phyloP scores from a whole-genome alignment of 2,888 invertebrate genomes.

The Mellilla xanthometata region DNA sequence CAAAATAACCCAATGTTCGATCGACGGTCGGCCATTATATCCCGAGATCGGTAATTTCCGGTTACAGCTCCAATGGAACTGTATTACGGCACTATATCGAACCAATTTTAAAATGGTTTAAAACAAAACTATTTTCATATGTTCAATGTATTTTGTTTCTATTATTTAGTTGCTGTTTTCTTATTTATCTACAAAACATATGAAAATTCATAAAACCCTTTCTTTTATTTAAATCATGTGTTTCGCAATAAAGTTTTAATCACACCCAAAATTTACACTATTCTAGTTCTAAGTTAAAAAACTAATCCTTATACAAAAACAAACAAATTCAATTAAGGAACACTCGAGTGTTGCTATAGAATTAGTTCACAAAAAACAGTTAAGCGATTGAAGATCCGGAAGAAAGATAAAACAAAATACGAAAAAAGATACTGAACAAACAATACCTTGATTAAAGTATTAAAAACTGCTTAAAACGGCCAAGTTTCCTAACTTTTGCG shows the following conservation, averaged over 20 bases:
- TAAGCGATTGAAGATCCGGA: conserved; percentile 13
- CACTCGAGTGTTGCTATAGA: too few species aligned
- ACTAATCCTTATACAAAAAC: too few species aligned
- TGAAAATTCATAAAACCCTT: too few species aligned
- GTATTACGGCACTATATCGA: conserved; percentile 5
- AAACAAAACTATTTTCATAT: conserved; percentile 6
- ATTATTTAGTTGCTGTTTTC: background rate
- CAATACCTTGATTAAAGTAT: conserved; percentile 20
- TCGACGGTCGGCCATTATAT: conserved; percentile 10
- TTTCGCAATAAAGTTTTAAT: too few species aligned
- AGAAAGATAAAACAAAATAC: conserved; percentile 19
- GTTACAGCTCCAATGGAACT: conserved; percentile 6
- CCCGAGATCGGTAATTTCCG: conserved; percentile 18
- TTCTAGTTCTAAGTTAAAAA: too few species aligned
- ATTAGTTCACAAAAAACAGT: too few species aligned
- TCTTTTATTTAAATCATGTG: too few species aligned
- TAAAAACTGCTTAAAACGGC: conserved; percentile 1
- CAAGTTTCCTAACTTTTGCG: conserved; percentile 3
- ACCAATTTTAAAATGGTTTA: conserved; percentile 7
- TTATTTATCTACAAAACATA: too few species aligned
- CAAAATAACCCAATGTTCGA: conserved; percentile 4
- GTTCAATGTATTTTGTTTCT: background rate
- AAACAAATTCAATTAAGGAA: too few species aligned
- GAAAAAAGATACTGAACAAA: conserved; percentile 10
- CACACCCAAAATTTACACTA: too few species aligned